A percentile compares a stretch with the other conserved stretches of the same genome.
Conservation (phyloP, 2,888 invertebrate species). For the Notocelia uddmanniana region DNA sequence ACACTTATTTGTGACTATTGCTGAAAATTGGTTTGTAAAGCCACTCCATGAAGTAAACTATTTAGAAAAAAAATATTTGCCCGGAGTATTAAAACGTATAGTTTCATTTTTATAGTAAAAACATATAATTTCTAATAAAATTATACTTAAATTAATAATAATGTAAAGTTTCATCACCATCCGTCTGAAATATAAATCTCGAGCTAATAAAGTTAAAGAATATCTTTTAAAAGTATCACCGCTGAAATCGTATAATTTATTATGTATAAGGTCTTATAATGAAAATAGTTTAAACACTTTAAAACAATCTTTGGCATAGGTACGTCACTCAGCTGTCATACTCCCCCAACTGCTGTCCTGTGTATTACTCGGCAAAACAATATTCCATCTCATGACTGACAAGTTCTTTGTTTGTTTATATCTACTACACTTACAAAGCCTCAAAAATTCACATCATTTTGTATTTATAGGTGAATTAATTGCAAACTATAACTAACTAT, state of each 20-base stretch:
- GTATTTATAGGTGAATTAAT: neutral
- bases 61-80: neutral
- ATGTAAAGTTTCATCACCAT: no score
- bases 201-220: no score
- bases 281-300: no score
- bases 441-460: neutral
- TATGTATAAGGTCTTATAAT: no score
- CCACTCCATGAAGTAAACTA: neutral
- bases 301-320: neutral
- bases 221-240: no score
- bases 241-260: no score
- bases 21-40: slow-evolving; percentile 13
- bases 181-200: no score
- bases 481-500: no score
- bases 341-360: slow-evolving; percentile 16
- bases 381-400: neutral
- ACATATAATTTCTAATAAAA: no score
- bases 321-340: slow-evolving; percentile 16
- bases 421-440: no score
- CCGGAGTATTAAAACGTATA: neutral
- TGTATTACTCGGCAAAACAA: slow-evolving; percentile 14
- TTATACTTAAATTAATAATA: no score
- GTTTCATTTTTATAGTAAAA: neutral
- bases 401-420: neutral
- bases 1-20: no score